Evolutionary conservation across 1,140 invertebrate genomes (phyloP).

Genomic region (Penaeus chinensis): DNA sequence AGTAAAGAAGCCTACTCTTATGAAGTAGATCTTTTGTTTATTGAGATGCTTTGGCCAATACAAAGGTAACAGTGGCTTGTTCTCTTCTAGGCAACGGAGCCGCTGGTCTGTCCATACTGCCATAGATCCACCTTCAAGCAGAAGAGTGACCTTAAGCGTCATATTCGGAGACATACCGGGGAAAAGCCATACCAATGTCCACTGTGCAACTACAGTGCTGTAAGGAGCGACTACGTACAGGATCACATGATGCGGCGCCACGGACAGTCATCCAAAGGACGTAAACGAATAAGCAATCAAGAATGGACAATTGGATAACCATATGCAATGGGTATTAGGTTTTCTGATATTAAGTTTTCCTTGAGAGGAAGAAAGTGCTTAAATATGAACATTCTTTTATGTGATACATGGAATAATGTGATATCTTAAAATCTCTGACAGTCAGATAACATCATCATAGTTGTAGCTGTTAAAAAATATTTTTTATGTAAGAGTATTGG

Average conservation of each 20-base stretch:
- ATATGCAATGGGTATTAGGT: too few relatives aligned
- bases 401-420: too few relatives aligned
- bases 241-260: conserved; percentile 45
- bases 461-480: too few relatives aligned
- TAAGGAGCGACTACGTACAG: conserved; percentile 53
- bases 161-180: conserved; percentile 46
- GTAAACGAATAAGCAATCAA: conserved; percentile 12
- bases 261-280: not conserved
- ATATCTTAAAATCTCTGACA: too few relatives aligned
- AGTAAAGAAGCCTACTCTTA: too few relatives aligned
- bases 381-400: too few relatives aligned
- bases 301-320: conserved; percentile 28
- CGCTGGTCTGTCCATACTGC: conserved; percentile 57
- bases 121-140: conserved; percentile 57
- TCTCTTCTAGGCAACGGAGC: conserved; percentile 53
- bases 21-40: too few relatives aligned
- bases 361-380: too few relatives aligned
- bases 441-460: too few relatives aligned
- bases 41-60: conserved; percentile 1
- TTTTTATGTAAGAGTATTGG: too few relatives aligned
- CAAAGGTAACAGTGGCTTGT: conserved; percentile 46
- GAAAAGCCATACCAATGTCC: conserved; percentile 51
- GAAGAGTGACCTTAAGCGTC: conserved; percentile 53
- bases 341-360: too few relatives aligned
- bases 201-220: conserved; percentile 44